Evolutionary conservation across 2,797 vertebrate species (phyloP), one percentile per base, ranked within the genome.

Genomic region (Enteromius argenteus): DNA sequence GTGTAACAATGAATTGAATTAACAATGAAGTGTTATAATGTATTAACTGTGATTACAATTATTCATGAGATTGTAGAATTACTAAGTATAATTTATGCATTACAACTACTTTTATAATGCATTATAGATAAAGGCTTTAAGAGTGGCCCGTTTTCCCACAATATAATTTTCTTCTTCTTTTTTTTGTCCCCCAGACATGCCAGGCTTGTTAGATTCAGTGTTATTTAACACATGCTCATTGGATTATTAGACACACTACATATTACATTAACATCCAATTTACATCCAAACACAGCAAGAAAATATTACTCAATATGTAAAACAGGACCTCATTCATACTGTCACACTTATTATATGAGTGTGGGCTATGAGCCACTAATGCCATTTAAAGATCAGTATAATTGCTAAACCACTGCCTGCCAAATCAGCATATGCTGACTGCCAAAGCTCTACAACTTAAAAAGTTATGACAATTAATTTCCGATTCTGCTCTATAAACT

Each of bases 351-450:
- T 39, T 74, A 83, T 27, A 76, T 11, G 53, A 58, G 56, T 4
- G 56, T 23, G 10, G 15, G 30, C 69, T 53, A 53, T 76, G 60
- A 83, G 71, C 44, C 27, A 46, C 39, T 56, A 68, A 83, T 66
- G 37, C 7, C 44, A 32, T 76, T 76, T 58, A 68, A 67, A 76
- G 69, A 81, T 68, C 23, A 67, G n/a, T 37, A 30, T 68, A 68
- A 68, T 76, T 68, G 49, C 23, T 77, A 44, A 83, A 74, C 8
- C 42, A 60, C 69, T 37, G 42, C 53, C 67, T 81, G 39, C 42
- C 42, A 82, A 73, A 73, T 32, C 13, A 8, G 14, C 42, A 79
- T 46, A 27, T 64, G 39, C 67, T 30, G n/a, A n/a, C 35, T 68
- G 46, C 23, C 35, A 69, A 80, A 58, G 3, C 17, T 13, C 1